A percentile compares a stretch with the other conserved stretches of the same genome.
phyloP scores from a whole-genome alignment of 1,140 invertebrate genomes.

The Drosophila repletoides region DNA sequence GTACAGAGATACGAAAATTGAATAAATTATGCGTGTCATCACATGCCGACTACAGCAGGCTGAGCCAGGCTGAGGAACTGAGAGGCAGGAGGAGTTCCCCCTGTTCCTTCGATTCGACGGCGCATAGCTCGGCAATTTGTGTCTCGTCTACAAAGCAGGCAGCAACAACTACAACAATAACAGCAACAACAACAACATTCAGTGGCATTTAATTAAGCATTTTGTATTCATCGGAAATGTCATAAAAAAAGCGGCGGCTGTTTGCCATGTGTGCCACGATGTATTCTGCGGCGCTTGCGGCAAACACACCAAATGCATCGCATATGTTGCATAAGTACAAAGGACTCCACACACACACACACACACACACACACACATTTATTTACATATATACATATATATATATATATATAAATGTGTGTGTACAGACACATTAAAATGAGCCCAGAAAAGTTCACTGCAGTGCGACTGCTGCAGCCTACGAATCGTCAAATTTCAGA shows the following conservation, averaged over 20 bases:
- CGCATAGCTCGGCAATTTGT: constrained; percentile 58
- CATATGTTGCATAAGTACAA: constrained; percentile 42
- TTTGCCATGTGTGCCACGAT: constrained; percentile 29
- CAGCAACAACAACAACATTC: constrained; percentile 21
- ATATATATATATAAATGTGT: constrained; percentile 22
- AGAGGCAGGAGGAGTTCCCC: background rate
- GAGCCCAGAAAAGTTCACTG: constrained; percentile 34
- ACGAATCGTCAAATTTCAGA: background rate
- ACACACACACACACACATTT: constrained; percentile 1
- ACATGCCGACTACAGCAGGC: constrained; percentile 57
- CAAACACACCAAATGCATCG: constrained; percentile 19
- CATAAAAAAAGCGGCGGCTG: constrained; percentile 70
- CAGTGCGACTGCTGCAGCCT: constrained; percentile 39
- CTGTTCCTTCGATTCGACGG: constrained; percentile 16
- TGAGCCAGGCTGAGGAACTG: constrained; percentile 2
- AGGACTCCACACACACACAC: constrained; percentile 8
- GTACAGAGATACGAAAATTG: constrained; percentile 62
- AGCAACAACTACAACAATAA: constrained; percentile 9
- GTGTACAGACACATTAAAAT: no score
- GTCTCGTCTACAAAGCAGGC: constrained; percentile 31
- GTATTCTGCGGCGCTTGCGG: constrained; percentile 12
- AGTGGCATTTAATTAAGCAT: constrained; percentile 76
- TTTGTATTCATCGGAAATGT: constrained; percentile 81
- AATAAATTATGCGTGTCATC: constrained; percentile 81
- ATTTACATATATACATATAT: constrained; percentile 6